Evolutionary conservation across 2,888 invertebrate species (phyloP).

Genomic region (Tenthredo distinguenda): DNA sequence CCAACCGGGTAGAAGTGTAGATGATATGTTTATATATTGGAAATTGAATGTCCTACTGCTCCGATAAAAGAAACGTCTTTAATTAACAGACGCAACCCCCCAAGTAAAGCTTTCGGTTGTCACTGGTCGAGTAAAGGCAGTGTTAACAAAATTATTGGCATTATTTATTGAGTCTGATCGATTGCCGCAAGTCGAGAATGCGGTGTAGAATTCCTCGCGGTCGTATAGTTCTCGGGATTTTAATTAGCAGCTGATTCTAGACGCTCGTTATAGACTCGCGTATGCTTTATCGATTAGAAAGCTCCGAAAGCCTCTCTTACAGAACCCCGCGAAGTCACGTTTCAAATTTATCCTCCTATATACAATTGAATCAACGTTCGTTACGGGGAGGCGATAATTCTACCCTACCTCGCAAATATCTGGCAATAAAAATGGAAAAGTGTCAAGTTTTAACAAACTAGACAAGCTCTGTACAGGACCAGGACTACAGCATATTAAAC

Average conservation of each 20-base stretch:
- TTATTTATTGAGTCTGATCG: conserved; percentile 3
- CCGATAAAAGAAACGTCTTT: background rate
- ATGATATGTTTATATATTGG: background rate
- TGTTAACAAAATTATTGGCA: background rate
- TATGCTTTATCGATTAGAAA: conserved; percentile 8
- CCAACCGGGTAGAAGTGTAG: background rate
- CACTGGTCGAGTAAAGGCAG: background rate
- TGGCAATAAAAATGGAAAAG: background rate
- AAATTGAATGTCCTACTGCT: background rate
- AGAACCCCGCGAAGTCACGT: background rate
- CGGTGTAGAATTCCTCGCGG: conserved; percentile 6
- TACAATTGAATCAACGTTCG: conserved; percentile 1
- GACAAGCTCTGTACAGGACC: background rate
- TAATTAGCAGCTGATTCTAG: conserved; percentile 24
- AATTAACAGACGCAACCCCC: background rate
- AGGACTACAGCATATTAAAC: background rate
- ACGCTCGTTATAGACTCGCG: background rate
- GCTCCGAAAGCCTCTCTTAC: background rate
- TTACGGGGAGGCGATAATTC: background rate
- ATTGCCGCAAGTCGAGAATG: background rate
- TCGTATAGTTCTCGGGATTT: background rate
- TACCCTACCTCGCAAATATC: background rate
- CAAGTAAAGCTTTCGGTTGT: background rate
- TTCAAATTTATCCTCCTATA: background rate
- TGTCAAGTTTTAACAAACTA: background rate